Conservation (phyloP, 2,113 vertebrate genomes). For the Tragelaphus imberbis region DNA sequence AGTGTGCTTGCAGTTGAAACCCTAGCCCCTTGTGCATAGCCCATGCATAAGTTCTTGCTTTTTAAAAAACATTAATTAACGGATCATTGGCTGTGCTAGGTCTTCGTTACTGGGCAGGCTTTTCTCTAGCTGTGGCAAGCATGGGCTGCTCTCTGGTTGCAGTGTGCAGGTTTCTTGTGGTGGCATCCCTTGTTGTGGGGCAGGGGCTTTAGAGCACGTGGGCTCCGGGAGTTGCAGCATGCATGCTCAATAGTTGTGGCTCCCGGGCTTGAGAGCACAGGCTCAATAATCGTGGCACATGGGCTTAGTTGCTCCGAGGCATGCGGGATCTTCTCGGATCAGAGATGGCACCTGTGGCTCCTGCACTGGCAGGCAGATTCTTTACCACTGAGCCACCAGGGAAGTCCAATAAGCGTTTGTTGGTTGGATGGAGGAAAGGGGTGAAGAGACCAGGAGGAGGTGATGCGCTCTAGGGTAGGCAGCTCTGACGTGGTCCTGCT, state of each 20-base stretch:
- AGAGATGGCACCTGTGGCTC: background rate
- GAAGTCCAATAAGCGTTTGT: background rate
- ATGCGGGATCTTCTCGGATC: background rate
- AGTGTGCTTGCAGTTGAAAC: background rate
- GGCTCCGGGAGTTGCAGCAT: background rate
- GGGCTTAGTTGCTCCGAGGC: background rate
- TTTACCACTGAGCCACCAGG: background rate
- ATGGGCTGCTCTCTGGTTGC: background rate
- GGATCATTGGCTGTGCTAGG: background rate
- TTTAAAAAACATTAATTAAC: background rate
- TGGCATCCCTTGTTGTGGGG: background rate
- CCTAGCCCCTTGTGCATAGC: background rate
- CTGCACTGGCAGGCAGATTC: background rate
- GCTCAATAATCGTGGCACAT: fast-evolving
- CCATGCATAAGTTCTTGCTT: background rate
- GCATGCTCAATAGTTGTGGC: background rate
- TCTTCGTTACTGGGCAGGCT: background rate
- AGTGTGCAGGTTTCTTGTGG: background rate
- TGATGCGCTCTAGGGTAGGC: background rate
- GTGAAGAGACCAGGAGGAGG: background rate
- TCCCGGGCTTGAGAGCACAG: background rate
- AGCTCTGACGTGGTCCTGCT: background rate
- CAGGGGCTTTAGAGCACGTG: background rate
- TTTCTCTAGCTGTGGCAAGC: background rate
- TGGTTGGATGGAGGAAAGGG: background rate